A percentile compares a stretch with the other conserved stretches of the same genome.
Conservation (phyloP, 2,113 vertebrate genomes). For the Pavo muticus region DNA sequence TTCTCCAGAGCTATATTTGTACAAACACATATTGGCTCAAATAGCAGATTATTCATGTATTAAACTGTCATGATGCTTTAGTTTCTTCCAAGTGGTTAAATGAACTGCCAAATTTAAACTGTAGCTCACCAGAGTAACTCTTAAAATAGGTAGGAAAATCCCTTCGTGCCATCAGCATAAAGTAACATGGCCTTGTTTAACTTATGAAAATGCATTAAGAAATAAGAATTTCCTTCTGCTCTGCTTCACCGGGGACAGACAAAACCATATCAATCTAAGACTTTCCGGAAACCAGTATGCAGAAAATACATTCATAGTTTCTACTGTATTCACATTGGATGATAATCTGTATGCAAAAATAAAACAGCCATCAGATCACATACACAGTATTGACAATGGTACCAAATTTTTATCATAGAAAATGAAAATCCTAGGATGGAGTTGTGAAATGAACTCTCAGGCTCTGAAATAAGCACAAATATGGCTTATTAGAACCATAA, state of each 20-base stretch:
- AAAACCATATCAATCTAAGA: not conserved
- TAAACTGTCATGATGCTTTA: conserved; percentile 53
- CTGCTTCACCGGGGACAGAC: not conserved
- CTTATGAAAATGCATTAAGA: conserved; percentile 18
- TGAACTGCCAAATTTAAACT: conserved; percentile 66
- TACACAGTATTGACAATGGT: fast-evolving
- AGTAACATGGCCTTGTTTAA: conserved; percentile 29
- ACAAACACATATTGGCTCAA: conserved; percentile 9
- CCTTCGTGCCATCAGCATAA: conserved; percentile 40
- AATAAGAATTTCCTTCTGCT: not conserved
- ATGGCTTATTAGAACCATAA: not conserved
- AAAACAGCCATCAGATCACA: not conserved
- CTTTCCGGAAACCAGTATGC: not conserved
- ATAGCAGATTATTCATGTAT: conserved; percentile 52
- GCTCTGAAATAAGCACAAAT: not conserved
- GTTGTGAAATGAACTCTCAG: not conserved
- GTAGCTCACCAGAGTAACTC: conserved; percentile 43
- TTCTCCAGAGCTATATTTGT: conserved; percentile 36
- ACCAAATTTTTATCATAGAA: not conserved
- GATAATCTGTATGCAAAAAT: not conserved
- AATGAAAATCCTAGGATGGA: not conserved
- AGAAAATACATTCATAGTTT: not conserved
- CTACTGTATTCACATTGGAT: not conserved
- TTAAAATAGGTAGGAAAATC: conserved; percentile 73
- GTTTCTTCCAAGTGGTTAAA: conserved; percentile 56